Conservation (phyloP, 2,113 vertebrate species). For the Apistogramma diplotaenia region DNA sequence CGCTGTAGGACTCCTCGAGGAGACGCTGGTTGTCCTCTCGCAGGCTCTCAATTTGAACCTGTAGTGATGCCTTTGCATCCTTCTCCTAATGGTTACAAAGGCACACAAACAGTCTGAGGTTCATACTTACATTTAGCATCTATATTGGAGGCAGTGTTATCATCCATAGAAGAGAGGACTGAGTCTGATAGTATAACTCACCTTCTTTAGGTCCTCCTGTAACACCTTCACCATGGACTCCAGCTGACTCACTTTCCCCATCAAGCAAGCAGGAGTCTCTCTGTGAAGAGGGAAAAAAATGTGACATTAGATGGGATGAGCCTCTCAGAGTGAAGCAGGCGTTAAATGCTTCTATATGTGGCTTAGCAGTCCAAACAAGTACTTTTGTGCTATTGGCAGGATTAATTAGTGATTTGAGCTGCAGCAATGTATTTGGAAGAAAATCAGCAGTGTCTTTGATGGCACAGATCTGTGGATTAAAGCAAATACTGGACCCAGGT, state of each 20-base stretch:
- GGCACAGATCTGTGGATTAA: background rate
- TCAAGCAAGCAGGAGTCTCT: conserved; percentile 85
- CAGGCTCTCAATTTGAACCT: conserved; percentile 88
- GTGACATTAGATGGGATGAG: background rate
- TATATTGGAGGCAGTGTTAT: background rate
- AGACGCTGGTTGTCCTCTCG: conserved; percentile 93
- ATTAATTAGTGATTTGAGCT: background rate
- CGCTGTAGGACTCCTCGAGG: conserved; percentile 94
- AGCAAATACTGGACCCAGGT: conserved; percentile 4
- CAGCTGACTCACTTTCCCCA: conserved; percentile 90
- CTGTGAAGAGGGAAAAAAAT: conserved; percentile 64
- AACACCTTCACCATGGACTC: conserved; percentile 91
- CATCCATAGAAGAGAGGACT: background rate
- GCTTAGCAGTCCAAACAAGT: background rate
- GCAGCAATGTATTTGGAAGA: background rate
- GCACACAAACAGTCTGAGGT: background rate
- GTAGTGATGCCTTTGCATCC: conserved; percentile 88
- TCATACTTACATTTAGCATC: background rate
- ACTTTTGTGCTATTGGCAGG: background rate
- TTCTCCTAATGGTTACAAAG: conserved; percentile 81
- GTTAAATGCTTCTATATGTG: background rate
- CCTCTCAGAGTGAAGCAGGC: background rate
- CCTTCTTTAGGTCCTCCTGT: conserved; percentile 93
- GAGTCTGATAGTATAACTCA: conserved; percentile 44
- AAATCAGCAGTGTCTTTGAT: background rate